Conservation (phyloP, 1,140 invertebrate species). For the Hypsibius dujardini region DNA sequence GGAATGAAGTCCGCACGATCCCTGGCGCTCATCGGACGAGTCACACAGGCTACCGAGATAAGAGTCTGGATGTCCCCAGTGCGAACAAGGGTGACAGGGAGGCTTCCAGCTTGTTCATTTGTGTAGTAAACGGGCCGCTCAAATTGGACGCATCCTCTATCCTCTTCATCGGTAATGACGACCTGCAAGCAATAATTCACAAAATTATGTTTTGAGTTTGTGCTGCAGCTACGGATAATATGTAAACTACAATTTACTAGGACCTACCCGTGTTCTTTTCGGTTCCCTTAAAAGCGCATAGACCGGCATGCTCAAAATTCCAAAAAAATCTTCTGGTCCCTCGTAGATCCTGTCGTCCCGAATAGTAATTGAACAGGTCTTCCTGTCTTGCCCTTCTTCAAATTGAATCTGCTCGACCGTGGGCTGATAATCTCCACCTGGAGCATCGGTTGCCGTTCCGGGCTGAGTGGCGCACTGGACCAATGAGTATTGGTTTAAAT, state of each 20-base stretch:
- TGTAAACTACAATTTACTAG: no score
- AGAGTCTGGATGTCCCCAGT: constrained; percentile 29
- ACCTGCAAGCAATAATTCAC: background rate
- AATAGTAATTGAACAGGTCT: constrained; percentile 31
- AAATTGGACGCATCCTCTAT: constrained; percentile 25
- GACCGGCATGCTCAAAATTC: constrained; percentile 28
- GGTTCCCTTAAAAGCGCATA: constrained; percentile 26
- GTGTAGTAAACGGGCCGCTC: constrained; percentile 26
- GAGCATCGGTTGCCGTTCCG: constrained; percentile 7
- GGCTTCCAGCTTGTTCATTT: constrained; percentile 29
- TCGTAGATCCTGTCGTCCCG: constrained; percentile 32
- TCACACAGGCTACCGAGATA: constrained; percentile 31
- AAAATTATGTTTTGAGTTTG: no score
- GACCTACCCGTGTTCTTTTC: constrained; percentile 6
- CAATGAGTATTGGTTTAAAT: constrained; percentile 14
- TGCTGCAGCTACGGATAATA: no score
- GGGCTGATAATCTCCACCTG: background rate
- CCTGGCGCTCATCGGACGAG: constrained; percentile 28
- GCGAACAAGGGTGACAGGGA: constrained; percentile 26
- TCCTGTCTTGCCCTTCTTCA: constrained; percentile 30
- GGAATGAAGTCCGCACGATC: constrained; percentile 28
- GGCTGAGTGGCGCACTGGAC: background rate
- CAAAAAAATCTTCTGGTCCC: constrained; percentile 30
- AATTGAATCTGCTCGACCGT: constrained; percentile 29
- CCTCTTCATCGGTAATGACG: constrained; percentile 24